Conservation (phyloP, 2,888 invertebrate genomes). For the Leucoptera coffeella region DNA sequence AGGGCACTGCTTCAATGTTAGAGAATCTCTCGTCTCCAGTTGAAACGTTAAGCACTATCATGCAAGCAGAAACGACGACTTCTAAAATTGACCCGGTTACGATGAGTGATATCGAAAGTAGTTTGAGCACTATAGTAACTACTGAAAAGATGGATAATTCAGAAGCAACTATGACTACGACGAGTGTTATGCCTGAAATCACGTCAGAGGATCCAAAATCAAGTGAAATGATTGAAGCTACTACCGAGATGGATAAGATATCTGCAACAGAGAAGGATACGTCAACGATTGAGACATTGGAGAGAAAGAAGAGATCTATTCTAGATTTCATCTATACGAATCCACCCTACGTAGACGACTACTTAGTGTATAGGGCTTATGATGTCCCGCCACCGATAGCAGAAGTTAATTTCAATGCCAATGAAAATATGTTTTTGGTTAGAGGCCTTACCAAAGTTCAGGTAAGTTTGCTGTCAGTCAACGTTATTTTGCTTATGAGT, state of each 20-base stretch:
- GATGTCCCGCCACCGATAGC: constrained; percentile 20
- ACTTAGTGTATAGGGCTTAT: constrained; percentile 26
- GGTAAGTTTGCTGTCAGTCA: no score
- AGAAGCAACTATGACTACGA: neutral
- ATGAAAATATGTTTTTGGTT: constrained; percentile 27
- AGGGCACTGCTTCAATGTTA: neutral
- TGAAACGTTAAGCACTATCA: neutral
- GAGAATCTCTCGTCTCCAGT: neutral
- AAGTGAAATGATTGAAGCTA: constrained; percentile 2
- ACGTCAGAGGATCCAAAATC: constrained; percentile 1
- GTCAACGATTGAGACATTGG: constrained; percentile 13
- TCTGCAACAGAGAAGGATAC: constrained; percentile 1
- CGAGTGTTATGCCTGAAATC: neutral
- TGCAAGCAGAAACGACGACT: neutral
- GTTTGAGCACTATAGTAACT: neutral
- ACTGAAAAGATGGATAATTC: neutral
- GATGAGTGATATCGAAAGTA: neutral
- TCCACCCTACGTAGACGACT: constrained; percentile 30
- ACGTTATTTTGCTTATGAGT: no score
- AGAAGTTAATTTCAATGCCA: constrained; percentile 14
- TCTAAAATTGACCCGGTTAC: neutral
- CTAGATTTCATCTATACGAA: constrained; percentile 34
- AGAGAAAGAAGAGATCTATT: constrained; percentile 32
- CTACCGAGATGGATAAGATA: neutral
- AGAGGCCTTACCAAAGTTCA: constrained; percentile 36